Percentiles rank a stretch among this genome's conserved stretches.
These are phyloP conservation scores for Gryon sp. DNA, from an alignment of 1,140 invertebrate species.

Conservation along the genomic window DNA sequence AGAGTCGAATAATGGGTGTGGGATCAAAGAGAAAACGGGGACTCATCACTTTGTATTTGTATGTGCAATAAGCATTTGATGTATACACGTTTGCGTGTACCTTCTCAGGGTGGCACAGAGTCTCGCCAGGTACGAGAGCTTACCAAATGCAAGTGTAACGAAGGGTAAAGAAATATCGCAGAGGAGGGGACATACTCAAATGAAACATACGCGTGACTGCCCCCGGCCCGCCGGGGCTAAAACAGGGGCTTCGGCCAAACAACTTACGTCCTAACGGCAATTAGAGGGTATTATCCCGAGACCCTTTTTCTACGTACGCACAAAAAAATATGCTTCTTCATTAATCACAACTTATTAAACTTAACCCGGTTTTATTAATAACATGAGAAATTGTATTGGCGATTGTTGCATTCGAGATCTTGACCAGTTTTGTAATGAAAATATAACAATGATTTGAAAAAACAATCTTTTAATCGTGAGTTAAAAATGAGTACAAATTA, in stretches of 20 bases:
- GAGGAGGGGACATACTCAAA: constrained; percentile 53
- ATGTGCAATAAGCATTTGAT: constrained; percentile 23
- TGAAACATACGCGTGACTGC: constrained; percentile 72
- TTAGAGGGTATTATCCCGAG: constrained; percentile 73
- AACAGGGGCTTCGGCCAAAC: constrained; percentile 62
- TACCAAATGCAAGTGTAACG: constrained; percentile 75
- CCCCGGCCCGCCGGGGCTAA: too few relatives aligned
- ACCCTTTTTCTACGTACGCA: constrained; percentile 24
- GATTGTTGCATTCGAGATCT: not conserved
- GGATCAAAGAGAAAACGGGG: constrained; percentile 72
- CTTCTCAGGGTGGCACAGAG: constrained; percentile 73
- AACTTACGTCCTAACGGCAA: constrained; percentile 70
- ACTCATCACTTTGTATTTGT: constrained; percentile 68
- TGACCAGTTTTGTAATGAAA: too few relatives aligned
- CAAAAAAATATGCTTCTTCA: constrained; percentile 23
- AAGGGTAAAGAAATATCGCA: constrained; percentile 67
- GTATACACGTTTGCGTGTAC: constrained; percentile 65
- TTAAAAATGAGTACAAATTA: too few relatives aligned
- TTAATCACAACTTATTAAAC: constrained; percentile 23
- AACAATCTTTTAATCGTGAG: too few relatives aligned
- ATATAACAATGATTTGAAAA: too few relatives aligned
- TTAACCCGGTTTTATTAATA: not conserved
- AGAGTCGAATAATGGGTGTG: too few relatives aligned
- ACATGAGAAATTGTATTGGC: not conserved
- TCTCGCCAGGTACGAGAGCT: too few relatives aligned